Evolutionary conservation across 2,888 invertebrate species (phyloP).

Genomic region (Rhingia campestris): DNA sequence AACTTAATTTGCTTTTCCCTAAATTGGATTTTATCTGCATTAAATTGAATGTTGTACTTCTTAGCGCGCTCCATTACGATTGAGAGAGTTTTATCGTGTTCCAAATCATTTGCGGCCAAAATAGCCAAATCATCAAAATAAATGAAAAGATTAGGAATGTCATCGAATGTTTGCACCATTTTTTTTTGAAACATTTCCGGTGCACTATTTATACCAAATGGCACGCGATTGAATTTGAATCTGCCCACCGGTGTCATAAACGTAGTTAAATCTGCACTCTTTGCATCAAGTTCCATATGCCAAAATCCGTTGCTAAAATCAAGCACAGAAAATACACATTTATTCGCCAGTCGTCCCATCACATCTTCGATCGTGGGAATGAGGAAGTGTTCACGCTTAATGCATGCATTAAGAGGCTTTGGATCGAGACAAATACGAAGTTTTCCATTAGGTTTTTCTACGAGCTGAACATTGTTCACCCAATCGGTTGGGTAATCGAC

Average conservation of each 20-base stretch:
- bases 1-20: slow-evolving; percentile 72
- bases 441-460: slow-evolving; percentile 67
- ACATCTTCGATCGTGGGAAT: slow-evolving; percentile 75
- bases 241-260: slow-evolving; percentile 56
- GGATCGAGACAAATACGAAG: slow-evolving; percentile 77
- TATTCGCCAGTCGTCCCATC: slow-evolving; percentile 38
- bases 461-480: slow-evolving; percentile 62
- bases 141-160: no score
- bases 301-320: slow-evolving; percentile 53
- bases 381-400: slow-evolving; percentile 72
- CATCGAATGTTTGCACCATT: no score
- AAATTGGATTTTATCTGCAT: slow-evolving; percentile 76
- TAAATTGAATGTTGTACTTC: slow-evolving; percentile 74
- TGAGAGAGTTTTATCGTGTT: slow-evolving; percentile 64
- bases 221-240: slow-evolving; percentile 76
- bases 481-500: slow-evolving; percentile 63
- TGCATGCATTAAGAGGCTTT: slow-evolving; percentile 65
- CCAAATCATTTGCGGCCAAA: slow-evolving; percentile 56
- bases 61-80: slow-evolving; percentile 56
- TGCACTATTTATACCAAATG: slow-evolving; percentile 77
- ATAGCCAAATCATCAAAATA: slow-evolving; percentile 78
- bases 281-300: slow-evolving; percentile 57
- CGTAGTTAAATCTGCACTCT: slow-evolving; percentile 52
- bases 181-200: no score
- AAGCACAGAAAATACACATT: slow-evolving; percentile 51